Base-by-base conservation (phyloP, 2,113 vertebrate species). In the Ahaetulla prasina region DNA sequence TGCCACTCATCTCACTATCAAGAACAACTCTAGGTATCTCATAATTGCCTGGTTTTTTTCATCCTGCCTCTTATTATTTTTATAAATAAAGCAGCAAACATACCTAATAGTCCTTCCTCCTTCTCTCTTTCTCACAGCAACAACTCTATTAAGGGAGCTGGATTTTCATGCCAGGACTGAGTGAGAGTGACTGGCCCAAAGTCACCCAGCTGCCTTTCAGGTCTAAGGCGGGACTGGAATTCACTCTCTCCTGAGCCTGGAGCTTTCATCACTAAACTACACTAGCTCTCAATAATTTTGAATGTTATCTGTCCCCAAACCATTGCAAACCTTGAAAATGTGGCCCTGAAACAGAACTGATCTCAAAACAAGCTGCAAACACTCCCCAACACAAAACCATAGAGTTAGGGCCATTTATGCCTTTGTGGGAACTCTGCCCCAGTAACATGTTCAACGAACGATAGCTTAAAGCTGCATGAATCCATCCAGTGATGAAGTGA, bases 261-360 rank as follows among this genome's bases (percentile, higher is more conserved):
- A 12, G 27, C 60, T 10, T 68, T 68, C 60, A n/a, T 12, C 60
- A 68, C 12, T 68, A 68, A 63, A 14, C 60, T 12, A 68, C n/a
- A 68, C 11, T 68, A 68, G 60, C 60, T 68, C 60, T 68, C 55
- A 88, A 60, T 93, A 49, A 39, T 35, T 85, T 22, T 20, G 12
- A 85, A 10, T 91, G 53, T 35, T 92, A 3, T 49, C 94, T 93
- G 88, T 84, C 85, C 10, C 91, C 85, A 85, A 92, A 39, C 3
- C 8, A 8, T 6, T 12, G 52, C 4, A 9, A 45, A 23, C 52
- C 16, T 25, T 4, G 4, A 74, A 68, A 39, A 14, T 2, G 16
- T 5, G 25, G 9, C 10, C 27, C 9, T 57, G 63, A 68, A 68
- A 5, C 12, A 68, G 63, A n/a, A 63, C 1, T 14, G n/a, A 74